Conservation (phyloP, 2,797 vertebrate genomes). For the Enteromius radiatus region DNA sequence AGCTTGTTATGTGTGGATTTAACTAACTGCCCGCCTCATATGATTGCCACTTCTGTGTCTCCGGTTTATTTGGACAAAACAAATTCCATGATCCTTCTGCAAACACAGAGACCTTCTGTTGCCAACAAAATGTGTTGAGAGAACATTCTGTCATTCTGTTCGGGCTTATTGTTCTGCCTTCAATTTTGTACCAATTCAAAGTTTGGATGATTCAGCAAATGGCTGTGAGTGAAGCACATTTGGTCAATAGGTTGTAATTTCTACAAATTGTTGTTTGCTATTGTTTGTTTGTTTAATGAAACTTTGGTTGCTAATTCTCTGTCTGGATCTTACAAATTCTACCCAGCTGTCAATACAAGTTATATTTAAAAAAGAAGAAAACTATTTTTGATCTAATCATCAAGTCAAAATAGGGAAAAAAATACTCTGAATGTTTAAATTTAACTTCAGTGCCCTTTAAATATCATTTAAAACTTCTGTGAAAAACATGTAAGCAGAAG, state of each 20-base stretch:
- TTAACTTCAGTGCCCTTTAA: background rate
- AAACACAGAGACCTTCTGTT: background rate
- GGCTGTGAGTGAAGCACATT: background rate
- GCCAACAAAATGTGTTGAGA: background rate
- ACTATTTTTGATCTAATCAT: background rate
- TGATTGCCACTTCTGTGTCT: conserved; percentile 5
- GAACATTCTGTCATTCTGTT: background rate
- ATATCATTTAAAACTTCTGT: background rate
- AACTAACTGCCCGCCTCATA: background rate
- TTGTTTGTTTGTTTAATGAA: background rate
- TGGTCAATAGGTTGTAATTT: background rate
- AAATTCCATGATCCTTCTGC: conserved; percentile 10
- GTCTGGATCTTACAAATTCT: background rate
- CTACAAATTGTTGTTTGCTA: background rate
- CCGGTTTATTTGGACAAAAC: conserved; percentile 1
- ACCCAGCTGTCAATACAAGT: background rate
- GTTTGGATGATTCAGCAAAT: conserved; percentile 12
- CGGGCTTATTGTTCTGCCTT: conserved; percentile 18
- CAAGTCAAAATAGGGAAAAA: background rate
- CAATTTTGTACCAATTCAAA: background rate
- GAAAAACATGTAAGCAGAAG: background rate
- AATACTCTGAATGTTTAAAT: background rate
- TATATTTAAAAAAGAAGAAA: no score
- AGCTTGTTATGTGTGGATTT: conserved; percentile 11
- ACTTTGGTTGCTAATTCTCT: background rate